These are phyloP conservation scores for Mantis religiosa DNA, from an alignment of 2,888 invertebrate species.

Conservation along the genomic window DNA sequence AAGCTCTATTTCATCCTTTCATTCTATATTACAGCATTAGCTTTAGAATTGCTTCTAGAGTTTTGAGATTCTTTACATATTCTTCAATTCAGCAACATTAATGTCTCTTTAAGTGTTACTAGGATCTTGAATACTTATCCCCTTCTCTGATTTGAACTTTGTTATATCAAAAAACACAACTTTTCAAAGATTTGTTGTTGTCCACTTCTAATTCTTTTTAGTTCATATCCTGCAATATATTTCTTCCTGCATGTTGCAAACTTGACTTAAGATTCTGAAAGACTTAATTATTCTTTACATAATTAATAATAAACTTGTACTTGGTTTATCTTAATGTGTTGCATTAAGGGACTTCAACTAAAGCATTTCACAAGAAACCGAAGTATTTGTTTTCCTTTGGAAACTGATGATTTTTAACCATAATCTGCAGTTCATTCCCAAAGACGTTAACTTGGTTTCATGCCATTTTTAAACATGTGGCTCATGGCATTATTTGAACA, in stretches of 20 bases:
- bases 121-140: not conserved
- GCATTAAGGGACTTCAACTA: not conserved
- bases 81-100: not conserved
- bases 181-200: not conserved
- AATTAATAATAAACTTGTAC: not conserved
- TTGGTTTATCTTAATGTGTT: not conserved
- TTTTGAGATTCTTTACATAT: not conserved
- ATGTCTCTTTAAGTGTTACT: not conserved
- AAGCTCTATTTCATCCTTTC: not conserved
- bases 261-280: not conserved
- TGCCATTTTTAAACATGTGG: not conserved
- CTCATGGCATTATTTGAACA: not conserved
- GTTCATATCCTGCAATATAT: not conserved
- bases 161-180: not conserved
- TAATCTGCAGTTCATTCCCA: not conserved
- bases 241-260: not conserved
- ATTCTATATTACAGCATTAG: not conserved
- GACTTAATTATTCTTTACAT: not conserved
- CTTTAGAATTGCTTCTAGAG: not conserved
- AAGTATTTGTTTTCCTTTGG: not conserved
- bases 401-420: not conserved
- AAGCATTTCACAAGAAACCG: not conserved
- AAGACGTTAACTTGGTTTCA: not conserved
- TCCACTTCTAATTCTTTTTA: not conserved
- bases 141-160: not conserved